phyloP scores from a whole-genome alignment of 2,888 invertebrate genomes.

The Bellardia pandia region DNA sequence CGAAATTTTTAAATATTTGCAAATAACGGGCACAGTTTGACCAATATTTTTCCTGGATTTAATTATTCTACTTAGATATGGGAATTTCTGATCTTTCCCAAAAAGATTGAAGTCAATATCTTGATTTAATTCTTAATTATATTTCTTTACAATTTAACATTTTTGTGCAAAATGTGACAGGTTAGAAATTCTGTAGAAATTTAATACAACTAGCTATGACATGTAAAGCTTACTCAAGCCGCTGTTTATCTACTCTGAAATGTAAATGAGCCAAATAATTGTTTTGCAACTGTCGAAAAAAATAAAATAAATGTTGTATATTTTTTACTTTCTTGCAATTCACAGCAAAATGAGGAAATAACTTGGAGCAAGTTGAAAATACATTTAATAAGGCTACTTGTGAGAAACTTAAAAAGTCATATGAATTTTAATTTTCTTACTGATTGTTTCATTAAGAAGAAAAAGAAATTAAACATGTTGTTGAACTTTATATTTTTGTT shows the following conservation, averaged over 20 bases:
- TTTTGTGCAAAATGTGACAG: too few species aligned
- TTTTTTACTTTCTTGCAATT: neutral
- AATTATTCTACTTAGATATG: too few species aligned
- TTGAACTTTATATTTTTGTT: neutral
- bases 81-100: too few species aligned
- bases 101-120: too few species aligned
- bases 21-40: too few species aligned
- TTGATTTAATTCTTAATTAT: too few species aligned
- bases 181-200: too few species aligned
- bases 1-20: too few species aligned
- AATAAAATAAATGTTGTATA: constrained; percentile 45
- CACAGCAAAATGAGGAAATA: constrained; percentile 5
- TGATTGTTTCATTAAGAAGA: constrained; percentile 13
- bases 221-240: neutral
- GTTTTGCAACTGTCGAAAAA: constrained; percentile 5
- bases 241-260: neutral
- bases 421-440: constrained; percentile 53
- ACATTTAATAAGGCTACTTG: constrained; percentile 10
- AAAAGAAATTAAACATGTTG: neutral
- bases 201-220: too few species aligned
- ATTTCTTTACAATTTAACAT: too few species aligned
- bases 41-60: too few species aligned
- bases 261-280: neutral
- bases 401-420: constrained; percentile 42
- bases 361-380: neutral